Evolutionary conservation across 2,113 vertebrate species (phyloP), one percentile per base, ranked within the genome.

Genomic region (Eretmochelys imbricata): DNA sequence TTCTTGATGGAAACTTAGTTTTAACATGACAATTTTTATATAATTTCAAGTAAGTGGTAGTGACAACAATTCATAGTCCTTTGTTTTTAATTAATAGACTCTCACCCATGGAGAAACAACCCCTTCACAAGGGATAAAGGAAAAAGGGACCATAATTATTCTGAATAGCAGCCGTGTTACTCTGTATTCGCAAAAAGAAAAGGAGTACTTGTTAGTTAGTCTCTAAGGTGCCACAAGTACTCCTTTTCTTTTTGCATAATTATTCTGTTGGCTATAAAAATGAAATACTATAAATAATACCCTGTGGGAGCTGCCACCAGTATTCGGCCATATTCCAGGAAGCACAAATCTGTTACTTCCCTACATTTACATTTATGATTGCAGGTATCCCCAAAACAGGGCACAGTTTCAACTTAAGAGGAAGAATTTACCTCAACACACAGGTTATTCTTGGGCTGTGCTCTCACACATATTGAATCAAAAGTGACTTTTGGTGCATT

Each of bases 1-100:
- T 20, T 90, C 89, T 62, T 95, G 89, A 94, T 59, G 69, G 90
- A 96, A 95, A 90, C 78, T 42, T 78, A 91, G 82, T 94, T 94
- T 87, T 86, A 95, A 96, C 82, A 85, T 62, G 62, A 93, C 27
- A 6, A 54, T 55, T 59, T 19, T 25, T 85, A 78, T 14, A 88
- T 3, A 83, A 48, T 4, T 54, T 82, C 24, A 55, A 42, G 50
- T 72, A 91, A 85, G n/a, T 12, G 48, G 89, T 59, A 51, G 22
- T 1, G 6, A 2, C 87, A 76, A 49, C 53, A 76, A 94, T 85
- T 29, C 38, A 42, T 12, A 50, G 87, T 82, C 91, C 54, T 80
- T 72, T 20, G 9, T 38, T 4, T 76, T 78, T 78, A 48, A 72
- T 46, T 78, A 27, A 78, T 6, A 78, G 75, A 10, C 16, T 38